Conservation (phyloP, 2,113 vertebrate genomes). For the Callopanchax toddi region DNA sequence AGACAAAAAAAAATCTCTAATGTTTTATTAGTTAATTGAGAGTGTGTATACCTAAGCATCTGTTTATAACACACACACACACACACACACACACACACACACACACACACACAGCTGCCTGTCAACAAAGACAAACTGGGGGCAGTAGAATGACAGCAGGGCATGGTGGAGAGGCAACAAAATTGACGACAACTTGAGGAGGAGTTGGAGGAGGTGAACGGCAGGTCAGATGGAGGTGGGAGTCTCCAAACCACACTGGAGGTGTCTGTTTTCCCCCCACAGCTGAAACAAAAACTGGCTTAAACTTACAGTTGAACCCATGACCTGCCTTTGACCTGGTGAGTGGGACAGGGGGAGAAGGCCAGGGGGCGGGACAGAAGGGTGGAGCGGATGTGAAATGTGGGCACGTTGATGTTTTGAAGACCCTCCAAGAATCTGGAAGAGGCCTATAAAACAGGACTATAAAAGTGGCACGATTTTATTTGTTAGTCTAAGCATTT, state of each 20-base stretch:
- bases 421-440: slow-evolving; percentile 82
- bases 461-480: slow-evolving; percentile 75
- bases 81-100: slow-evolving; percentile 63
- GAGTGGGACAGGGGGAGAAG: slow-evolving; percentile 57
- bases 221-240: slow-evolving; percentile 74
- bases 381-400: slow-evolving; percentile 73
- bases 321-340: slow-evolving; percentile 84
- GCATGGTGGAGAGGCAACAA: slow-evolving; percentile 57
- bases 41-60: slow-evolving; percentile 46
- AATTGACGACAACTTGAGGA: slow-evolving; percentile 71
- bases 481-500: slow-evolving; percentile 51
- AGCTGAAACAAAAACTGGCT: slow-evolving; percentile 74
- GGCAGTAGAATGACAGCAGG: slow-evolving; percentile 57
- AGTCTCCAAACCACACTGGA: slow-evolving; percentile 59
- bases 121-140: slow-evolving; percentile 70
- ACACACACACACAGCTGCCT: slow-evolving; percentile 59
- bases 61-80: slow-evolving; percentile 54
- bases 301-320: slow-evolving; percentile 86
- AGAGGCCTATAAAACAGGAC: slow-evolving; percentile 81
- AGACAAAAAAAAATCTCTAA: slow-evolving; percentile 17
- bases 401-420: slow-evolving; percentile 81
- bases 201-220: slow-evolving; percentile 69
- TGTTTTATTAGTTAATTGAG: slow-evolving; percentile 43
- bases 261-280: slow-evolving; percentile 68
- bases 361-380: slow-evolving; percentile 66